Evolutionary conservation across 2,888 invertebrate genomes (phyloP), one percentile per base, ranked within the genome.

Genomic region (Strigamia crassipes): DNA sequence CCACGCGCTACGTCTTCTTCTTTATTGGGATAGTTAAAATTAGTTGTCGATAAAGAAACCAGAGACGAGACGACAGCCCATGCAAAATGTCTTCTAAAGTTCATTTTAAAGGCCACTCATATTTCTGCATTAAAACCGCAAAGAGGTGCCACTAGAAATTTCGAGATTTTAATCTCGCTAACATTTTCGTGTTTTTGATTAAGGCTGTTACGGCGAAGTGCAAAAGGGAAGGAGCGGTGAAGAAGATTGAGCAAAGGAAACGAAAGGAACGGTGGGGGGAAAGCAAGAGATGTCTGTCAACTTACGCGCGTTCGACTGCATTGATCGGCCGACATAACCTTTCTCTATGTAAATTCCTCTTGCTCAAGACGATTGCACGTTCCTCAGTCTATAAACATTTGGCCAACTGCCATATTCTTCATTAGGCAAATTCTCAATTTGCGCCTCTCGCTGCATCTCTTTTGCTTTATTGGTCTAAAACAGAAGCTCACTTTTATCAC

Each of bases 21-120:
- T 31, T 73, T 73, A 73, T 73, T 73, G 73, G 73, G 31, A 1
- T n/a, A 10, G 15, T 21, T 18, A 8, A 73, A 73, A 73, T 73
- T 73, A 73, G 73, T 73, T 73, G 73, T 73, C 73, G 73, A 73
- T 73, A 73, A 31, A 73, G 73, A 73, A 73, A 73, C 73, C 31
- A 73, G 73, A 73, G 73, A 73, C 73, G 27, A 38, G 38, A 6
- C 6, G 56, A 56, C 56, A 56, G 18, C 56, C 56, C 56, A 56
- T 56, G 56, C n/a, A 56, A 56, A 56, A 56, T 56, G 56, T 56
- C 73, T 73, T 73, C 73, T 73, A 73, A 73, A 73, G 73, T 73
- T 73, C 73, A 73, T 31, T 73, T 73, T 73, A 73, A 73, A 73
- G 73, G 73, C 73, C 73, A 73, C 73, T 73, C 73, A 73, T 73